Evolutionary conservation across 1,140 invertebrate species (phyloP).

Genomic region (Alviniconcha marisindica): DNA sequence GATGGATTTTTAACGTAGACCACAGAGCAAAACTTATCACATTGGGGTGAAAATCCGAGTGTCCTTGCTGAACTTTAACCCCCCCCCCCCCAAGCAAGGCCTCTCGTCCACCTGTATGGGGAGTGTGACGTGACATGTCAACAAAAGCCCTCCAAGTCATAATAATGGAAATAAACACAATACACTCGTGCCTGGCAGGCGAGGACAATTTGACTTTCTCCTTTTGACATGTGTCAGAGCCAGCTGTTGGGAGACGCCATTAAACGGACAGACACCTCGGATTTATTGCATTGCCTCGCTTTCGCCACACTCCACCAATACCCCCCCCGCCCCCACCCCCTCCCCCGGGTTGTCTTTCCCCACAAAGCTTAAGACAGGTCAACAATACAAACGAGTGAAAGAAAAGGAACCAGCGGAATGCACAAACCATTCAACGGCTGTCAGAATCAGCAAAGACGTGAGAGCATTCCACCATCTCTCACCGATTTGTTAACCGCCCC

Average conservation of each 20-base stretch:
- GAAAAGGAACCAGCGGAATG: too few relatives aligned
- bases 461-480: too few relatives aligned
- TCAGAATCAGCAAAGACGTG: too few relatives aligned
- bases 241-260: constrained; percentile 29
- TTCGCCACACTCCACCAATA: neutral
- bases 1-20: too few relatives aligned
- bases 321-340: neutral
- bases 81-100: too few relatives aligned
- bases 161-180: constrained; percentile 27
- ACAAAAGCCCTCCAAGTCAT: neutral
- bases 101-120: too few relatives aligned
- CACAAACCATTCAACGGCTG: too few relatives aligned
- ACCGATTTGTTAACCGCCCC: too few relatives aligned
- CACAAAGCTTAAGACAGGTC: neutral
- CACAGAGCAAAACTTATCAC: too few relatives aligned
- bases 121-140: neutral
- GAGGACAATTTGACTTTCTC: constrained; percentile 21
- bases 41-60: too few relatives aligned
- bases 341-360: neutral
- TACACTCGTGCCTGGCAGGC: constrained; percentile 21
- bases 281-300: constrained; percentile 9
- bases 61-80: too few relatives aligned
- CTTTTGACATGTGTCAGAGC: constrained; percentile 22
- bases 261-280: constrained; percentile 1
- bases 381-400: too few relatives aligned